Evolutionary conservation across 1,140 invertebrate genomes (phyloP).

Genomic region (Antheraea pernyi): DNA sequence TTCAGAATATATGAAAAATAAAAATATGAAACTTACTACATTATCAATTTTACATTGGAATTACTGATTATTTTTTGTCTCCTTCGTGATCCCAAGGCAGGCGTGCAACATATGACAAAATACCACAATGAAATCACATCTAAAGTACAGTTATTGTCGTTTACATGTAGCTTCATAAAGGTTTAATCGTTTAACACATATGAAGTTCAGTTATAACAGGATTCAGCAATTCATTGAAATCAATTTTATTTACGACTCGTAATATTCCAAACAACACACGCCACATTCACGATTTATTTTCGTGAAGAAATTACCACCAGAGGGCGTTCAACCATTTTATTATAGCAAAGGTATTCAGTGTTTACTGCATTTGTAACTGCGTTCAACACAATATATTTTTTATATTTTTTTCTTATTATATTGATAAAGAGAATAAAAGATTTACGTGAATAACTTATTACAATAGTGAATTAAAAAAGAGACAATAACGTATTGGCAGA

Average conservation of each 20-base stretch:
- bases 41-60: conserved; percentile 76
- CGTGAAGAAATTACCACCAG: conserved; percentile 63
- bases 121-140: conserved; percentile 60
- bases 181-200: conserved; percentile 55
- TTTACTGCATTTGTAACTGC: too few species aligned
- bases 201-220: conserved; percentile 52
- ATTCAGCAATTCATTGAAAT: conserved; percentile 54
- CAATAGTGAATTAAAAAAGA: too few species aligned
- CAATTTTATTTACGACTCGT: conserved; percentile 79
- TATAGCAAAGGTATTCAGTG: neutral
- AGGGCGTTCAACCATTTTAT: conserved; percentile 42
- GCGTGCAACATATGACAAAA: conserved; percentile 78
- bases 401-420: too few species aligned
- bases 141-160: conserved; percentile 43
- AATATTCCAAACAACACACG: conserved; percentile 79
- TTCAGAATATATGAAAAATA: conserved; percentile 24
- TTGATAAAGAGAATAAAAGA: too few species aligned
- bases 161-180: conserved; percentile 38
- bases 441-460: too few species aligned
- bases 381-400: too few species aligned
- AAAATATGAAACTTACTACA: conserved; percentile 69
- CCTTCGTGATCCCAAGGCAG: conserved; percentile 75
- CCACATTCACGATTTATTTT: conserved; percentile 79
- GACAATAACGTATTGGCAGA: too few species aligned
- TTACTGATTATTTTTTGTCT: conserved; percentile 78